Percentiles rank a stretch among this genome's conserved stretches.
Evolutionary conservation across 2,797 vertebrate genomes (phyloP).

Genomic region (Sebastes wilsoni): DNA sequence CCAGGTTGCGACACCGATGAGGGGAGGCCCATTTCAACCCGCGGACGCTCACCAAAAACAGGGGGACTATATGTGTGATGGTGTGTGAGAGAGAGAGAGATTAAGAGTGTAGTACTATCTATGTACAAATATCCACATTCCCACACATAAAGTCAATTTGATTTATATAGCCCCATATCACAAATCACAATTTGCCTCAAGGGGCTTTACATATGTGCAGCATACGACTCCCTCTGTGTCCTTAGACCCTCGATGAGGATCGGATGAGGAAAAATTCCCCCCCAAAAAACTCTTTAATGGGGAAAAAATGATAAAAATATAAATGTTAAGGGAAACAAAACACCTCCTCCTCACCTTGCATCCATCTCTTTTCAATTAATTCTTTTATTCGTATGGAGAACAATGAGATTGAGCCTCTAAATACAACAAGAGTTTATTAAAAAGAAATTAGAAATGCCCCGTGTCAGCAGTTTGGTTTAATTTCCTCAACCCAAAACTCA

Average conservation of each 20-base stretch:
- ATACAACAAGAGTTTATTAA: slow-evolving; percentile 4
- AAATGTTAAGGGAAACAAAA: background rate
- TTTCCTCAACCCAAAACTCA: slow-evolving; percentile 27
- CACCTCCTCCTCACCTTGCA: background rate
- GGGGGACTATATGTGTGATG: background rate
- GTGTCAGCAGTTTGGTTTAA: slow-evolving; percentile 27
- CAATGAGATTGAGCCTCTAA: background rate
- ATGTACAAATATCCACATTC: background rate
- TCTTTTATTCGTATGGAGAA: background rate
- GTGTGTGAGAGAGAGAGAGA: background rate
- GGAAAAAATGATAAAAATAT: too few relatives aligned
- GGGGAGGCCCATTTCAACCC: slow-evolving; percentile 12
- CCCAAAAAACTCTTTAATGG: background rate
- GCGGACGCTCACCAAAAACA: slow-evolving; percentile 24
- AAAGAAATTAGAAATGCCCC: slow-evolving; percentile 3
- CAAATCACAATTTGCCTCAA: background rate
- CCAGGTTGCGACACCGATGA: slow-evolving; percentile 47
- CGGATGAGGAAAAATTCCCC: background rate
- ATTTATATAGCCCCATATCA: background rate
- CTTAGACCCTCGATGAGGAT: background rate
- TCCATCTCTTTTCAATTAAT: background rate
- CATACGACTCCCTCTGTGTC: too few relatives aligned
- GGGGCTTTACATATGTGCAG: background rate
- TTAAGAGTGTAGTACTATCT: background rate
- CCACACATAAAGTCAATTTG: background rate